Percentiles rank a stretch among this genome's conserved stretches.
phyloP scores from a whole-genome alignment of 2,888 invertebrate species.

The Synergus umbraculus region DNA sequence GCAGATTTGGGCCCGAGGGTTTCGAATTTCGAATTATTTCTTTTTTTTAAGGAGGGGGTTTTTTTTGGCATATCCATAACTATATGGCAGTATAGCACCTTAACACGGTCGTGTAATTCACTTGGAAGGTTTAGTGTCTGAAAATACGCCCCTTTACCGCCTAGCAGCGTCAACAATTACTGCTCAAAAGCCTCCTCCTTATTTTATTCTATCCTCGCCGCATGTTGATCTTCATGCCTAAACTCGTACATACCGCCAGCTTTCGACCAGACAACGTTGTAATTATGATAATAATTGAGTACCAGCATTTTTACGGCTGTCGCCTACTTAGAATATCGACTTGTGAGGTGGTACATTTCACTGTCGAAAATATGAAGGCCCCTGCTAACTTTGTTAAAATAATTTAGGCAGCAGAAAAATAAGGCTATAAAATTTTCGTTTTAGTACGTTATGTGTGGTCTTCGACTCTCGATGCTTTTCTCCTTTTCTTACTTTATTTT shows the following conservation, averaged over 20 bases:
- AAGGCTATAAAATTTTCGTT: background rate
- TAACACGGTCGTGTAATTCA: conserved; percentile 37
- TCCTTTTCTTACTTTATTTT: too few relatives aligned
- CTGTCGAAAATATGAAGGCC: conserved; percentile 17
- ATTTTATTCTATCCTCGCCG: conserved; percentile 18
- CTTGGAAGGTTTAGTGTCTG: conserved; percentile 36
- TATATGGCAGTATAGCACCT: conserved; percentile 38
- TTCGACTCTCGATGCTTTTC: background rate
- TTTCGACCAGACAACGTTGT: conserved; percentile 33
- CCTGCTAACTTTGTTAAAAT: conserved; percentile 16
- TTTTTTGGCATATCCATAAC: background rate
- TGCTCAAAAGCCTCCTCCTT: conserved; percentile 5
- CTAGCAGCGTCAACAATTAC: conserved; percentile 35
- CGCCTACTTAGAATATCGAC: conserved; percentile 37
- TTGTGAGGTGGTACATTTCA: conserved; percentile 24
- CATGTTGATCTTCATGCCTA: conserved; percentile 24
- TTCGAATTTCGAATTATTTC: too few relatives aligned
- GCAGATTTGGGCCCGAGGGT: too few relatives aligned
- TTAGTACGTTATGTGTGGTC: conserved; percentile 15
- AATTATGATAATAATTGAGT: conserved; percentile 41
- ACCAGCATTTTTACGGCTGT: conserved; percentile 30
- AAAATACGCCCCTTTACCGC: conserved; percentile 31
- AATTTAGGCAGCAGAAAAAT: background rate
- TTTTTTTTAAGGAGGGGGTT: too few relatives aligned
- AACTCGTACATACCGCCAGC: conserved; percentile 28